A percentile compares a stretch with the other conserved stretches of the same genome.
These are phyloP conservation scores for Watsonalla cultraria DNA, from an alignment of 2,888 invertebrate species.

Conservation along the genomic window DNA sequence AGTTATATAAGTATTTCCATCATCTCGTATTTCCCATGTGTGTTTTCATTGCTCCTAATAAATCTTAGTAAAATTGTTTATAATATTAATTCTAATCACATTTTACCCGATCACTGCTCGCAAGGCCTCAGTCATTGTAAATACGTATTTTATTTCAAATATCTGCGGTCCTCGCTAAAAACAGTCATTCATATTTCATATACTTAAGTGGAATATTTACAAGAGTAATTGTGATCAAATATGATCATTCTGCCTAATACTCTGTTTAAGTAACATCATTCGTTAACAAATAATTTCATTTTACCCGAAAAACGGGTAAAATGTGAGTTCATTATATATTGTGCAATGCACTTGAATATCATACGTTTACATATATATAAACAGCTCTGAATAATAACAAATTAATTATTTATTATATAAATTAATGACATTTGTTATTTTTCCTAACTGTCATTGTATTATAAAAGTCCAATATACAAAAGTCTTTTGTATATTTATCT, in stretches of 20 bases:
- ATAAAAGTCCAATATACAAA: constrained; percentile 31
- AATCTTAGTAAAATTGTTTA: background rate
- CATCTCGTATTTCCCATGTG: background rate
- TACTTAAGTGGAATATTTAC: constrained; percentile 3
- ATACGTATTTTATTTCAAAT: background rate
- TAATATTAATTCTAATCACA: background rate
- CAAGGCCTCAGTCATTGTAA: background rate
- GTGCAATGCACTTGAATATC: constrained; percentile 11
- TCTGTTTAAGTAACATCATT: background rate
- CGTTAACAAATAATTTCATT: constrained; percentile 7
- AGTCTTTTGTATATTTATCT: constrained; percentile 25
- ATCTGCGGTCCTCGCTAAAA: background rate
- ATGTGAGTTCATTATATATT: constrained; percentile 1
- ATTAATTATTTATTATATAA: constrained; percentile 15
- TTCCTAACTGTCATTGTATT: constrained; percentile 22
- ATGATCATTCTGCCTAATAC: background rate
- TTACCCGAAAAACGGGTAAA: constrained; percentile 8
- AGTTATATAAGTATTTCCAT: background rate
- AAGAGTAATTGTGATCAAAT: background rate
- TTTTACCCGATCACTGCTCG: background rate
- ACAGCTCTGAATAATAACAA: constrained; percentile 4
- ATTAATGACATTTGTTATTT: constrained; percentile 18
- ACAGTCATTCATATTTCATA: background rate
- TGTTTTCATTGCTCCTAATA: background rate
- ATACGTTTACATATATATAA: background rate